Evolutionary conservation across 2,888 invertebrate species (phyloP).

Genomic region (Pheosia tremula): DNA sequence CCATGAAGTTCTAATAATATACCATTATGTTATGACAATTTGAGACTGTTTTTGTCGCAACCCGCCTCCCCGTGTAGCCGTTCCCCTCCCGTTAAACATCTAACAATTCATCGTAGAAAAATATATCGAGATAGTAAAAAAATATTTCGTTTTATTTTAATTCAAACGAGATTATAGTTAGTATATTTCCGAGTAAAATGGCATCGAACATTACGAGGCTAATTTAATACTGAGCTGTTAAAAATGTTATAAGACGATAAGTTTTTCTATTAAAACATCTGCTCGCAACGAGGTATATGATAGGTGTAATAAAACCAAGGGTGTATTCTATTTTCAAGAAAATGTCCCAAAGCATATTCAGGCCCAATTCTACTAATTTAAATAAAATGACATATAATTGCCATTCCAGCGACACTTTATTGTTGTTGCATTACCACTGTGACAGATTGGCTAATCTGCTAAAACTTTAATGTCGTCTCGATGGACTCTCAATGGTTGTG

Average conservation of each 20-base stretch:
- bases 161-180: conserved; percentile 33
- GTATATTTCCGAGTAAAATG: conserved; percentile 60
- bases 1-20: too few species aligned
- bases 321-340: not conserved
- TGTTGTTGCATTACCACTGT: too few species aligned
- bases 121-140: conserved; percentile 48
- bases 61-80: conserved; percentile 31
- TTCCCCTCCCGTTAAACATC: conserved; percentile 25
- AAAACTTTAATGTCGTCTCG: too few species aligned
- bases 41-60: conserved; percentile 14
- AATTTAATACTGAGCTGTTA: conserved; percentile 75
- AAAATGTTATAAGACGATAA: conserved; percentile 27
- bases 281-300: conserved; percentile 13
- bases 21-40: not conserved
- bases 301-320: too few species aligned
- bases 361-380: too few species aligned
- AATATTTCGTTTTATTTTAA: conserved; percentile 35
- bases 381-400: too few species aligned
- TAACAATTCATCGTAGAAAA: conserved; percentile 52
- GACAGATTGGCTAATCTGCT: too few species aligned
- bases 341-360: too few species aligned
- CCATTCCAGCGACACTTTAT: too few species aligned
- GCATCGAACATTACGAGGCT: conserved; percentile 73
- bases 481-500: too few species aligned
- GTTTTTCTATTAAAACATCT: conserved; percentile 22